These are phyloP conservation scores for Oscheius sp. DNA, from an alignment of 2,888 invertebrate genomes.

Conservation along the genomic window DNA sequence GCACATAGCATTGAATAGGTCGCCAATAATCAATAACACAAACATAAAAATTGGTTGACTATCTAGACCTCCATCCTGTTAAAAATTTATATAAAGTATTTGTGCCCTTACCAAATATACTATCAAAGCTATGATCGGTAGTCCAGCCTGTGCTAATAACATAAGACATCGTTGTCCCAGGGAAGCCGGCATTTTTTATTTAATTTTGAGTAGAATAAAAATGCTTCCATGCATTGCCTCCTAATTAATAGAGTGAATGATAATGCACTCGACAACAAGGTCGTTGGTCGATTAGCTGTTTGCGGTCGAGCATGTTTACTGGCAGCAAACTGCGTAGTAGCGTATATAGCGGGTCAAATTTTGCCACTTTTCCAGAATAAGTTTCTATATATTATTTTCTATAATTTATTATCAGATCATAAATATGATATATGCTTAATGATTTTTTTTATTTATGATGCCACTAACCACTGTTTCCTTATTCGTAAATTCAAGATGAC, in stretches of 20 bases:
- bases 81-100: neutral
- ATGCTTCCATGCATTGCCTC: too few relatives aligned
- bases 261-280: slow-evolving; percentile 3
- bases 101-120: slow-evolving; percentile 39
- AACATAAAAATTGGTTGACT: slow-evolving; percentile 32
- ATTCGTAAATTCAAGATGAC: too few relatives aligned
- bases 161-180: slow-evolving; percentile 39
- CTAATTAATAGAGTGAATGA: too few relatives aligned
- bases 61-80: slow-evolving; percentile 26
- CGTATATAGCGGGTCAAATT: neutral
- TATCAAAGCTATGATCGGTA: slow-evolving; percentile 32
- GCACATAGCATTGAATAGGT: slow-evolving; percentile 22
- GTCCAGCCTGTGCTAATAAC: slow-evolving; percentile 28
- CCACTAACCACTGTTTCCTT: too few relatives aligned
- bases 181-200: slow-evolving; percentile 9
- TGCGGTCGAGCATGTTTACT: slow-evolving; percentile 23
- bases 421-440: too few relatives aligned
- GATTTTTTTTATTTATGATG: too few relatives aligned
- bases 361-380: too few relatives aligned
- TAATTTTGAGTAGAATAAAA: neutral
- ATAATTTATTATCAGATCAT: too few relatives aligned
- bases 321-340: too few relatives aligned
- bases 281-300: neutral
- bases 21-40: slow-evolving; percentile 30
- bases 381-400: too few relatives aligned